Base-by-base conservation (phyloP, 2,888 invertebrate genomes). In the Idaea straminata region DNA sequence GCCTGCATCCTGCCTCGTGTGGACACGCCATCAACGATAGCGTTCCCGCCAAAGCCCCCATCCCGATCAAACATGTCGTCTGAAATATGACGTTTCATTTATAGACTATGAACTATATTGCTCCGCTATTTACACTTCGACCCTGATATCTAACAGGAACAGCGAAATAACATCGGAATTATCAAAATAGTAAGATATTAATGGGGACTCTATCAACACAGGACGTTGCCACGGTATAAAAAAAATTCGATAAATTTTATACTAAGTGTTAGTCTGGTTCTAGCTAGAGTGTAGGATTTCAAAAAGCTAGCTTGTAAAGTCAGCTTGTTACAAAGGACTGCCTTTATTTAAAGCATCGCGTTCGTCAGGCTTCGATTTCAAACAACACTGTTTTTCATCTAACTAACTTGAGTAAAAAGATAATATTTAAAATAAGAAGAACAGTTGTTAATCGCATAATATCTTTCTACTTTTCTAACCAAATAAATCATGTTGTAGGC, bases 1-100 rank as follows among this genome's bases (percentile, higher is more conserved):
- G 74, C 71, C 74, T 72, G 72, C 76, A 78, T 82, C 79, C 81
- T 78, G 78, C 69, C 67, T 68, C 65, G 63, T 73, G 72, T 76
- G 78, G 71, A 74, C 72, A 73, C 71, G 67, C 61, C 73, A 71
- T 69, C 65, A 64, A 61, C 64, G 61, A 65, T 66, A 35, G 62
- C 67, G 70, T 63, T 68, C 61, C 72, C 72, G 71, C 13, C 13
- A 47, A 47, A 47, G 4, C 13, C 47, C 10, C 47, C 36, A 10
- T 36, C 36, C 47, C 61, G 47, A 63, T 62, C 38, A 63, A 63
- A 58, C 35, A 59, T 61, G 62, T 63, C 61, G 36, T 35, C 58
- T 36, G 13, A 16, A 57, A 62, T 62, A 13, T 61, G 64, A 65
- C 64, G 63, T 64, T 64, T 67, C 64, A 62, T 66, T 66, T 66